Percentiles rank a stretch among this genome's conserved stretches.
Conservation (phyloP, 1,140 invertebrate species). For the Antheraea mylitta region DNA sequence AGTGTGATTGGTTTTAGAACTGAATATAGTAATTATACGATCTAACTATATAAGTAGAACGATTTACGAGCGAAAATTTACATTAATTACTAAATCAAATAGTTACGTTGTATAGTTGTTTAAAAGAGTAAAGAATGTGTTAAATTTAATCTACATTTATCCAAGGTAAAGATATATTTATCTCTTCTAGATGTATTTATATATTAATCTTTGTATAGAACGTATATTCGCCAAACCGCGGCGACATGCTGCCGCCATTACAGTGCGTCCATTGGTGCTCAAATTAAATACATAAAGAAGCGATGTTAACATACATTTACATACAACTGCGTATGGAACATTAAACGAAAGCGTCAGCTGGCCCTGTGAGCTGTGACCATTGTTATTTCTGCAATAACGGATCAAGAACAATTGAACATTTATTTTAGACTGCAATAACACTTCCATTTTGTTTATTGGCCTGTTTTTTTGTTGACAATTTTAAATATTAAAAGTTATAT, state of each 20-base stretch:
- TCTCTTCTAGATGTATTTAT: slow-evolving; percentile 1
- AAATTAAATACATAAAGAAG: slow-evolving; percentile 76
- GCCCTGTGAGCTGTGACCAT: slow-evolving; percentile 9
- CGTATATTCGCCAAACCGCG: slow-evolving; percentile 61
- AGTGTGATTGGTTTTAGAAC: no score
- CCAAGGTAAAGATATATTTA: not conserved
- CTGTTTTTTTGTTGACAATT: not conserved
- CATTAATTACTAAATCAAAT: no score
- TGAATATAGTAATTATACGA: no score
- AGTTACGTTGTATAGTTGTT: no score
- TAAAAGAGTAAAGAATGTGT: no score
- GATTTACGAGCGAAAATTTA: no score
- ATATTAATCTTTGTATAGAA: slow-evolving; percentile 9
- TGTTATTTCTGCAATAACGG: slow-evolving; percentile 5
- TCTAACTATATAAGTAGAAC: no score
- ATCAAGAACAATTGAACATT: slow-evolving; percentile 1
- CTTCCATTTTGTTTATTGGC: not conserved
- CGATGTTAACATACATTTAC: slow-evolving; percentile 48
- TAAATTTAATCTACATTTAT: no score
- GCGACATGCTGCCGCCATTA: slow-evolving; percentile 65
- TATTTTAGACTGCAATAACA: slow-evolving; percentile 10
- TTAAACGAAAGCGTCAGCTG: slow-evolving; percentile 33
- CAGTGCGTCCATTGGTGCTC: slow-evolving; percentile 55
- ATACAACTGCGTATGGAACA: slow-evolving; percentile 27
- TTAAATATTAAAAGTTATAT: not conserved